Base-by-base conservation (phyloP, 35 echinoderm and acorn worm genomes). In the Diadema setosum region DNA sequence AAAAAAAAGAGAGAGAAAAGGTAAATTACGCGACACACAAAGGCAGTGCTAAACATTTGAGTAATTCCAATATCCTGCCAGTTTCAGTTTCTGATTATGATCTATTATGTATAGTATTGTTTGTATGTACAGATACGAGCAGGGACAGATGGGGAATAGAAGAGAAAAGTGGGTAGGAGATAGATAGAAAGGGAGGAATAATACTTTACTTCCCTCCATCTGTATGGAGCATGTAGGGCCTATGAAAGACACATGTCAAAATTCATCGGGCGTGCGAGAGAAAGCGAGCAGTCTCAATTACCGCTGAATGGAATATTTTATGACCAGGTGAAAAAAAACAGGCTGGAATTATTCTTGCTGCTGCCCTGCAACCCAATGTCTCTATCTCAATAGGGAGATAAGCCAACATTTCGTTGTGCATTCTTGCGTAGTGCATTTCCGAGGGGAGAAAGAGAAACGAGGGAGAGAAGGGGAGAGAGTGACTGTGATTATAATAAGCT, bases 231-330 rank as follows among this genome's bases (percentile, higher is more conserved):
- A 67, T 67, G 63, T 55, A 55, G 14, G 14, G 49, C n/a, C n/a
- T 67, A 67, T 67, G 63, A 67, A 67, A 67, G 63, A 67, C 63
- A 67, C 37, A 67, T 67, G 63, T 67, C 63, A 67, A 34, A 67
- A 67, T 67, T 67, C 63, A 67, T 67, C 30, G 63, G 63, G 63
- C 63, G 63, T 67, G 63, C 63, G 63, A 67, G 63, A 67, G 63
- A 67, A 67, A 67, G 63, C 63, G 37, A 67, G 63, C 63, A 67
- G 63, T 67, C 63, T 67, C 63, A 67, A 67, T 67, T 67, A 67
- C 63, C 63, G 63, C 63, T 67, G 63, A 67, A 67, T 67, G 63
- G 63, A 67, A 67, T 67, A 67, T 67, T 67, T 67, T 67, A 67
- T 67, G 63, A 67, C 63, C 63, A 67, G 63, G 63, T 67, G 63